Evolutionary conservation across 2,797 vertebrate genomes (phyloP).

Genomic region (Helarctos malayanus): DNA sequence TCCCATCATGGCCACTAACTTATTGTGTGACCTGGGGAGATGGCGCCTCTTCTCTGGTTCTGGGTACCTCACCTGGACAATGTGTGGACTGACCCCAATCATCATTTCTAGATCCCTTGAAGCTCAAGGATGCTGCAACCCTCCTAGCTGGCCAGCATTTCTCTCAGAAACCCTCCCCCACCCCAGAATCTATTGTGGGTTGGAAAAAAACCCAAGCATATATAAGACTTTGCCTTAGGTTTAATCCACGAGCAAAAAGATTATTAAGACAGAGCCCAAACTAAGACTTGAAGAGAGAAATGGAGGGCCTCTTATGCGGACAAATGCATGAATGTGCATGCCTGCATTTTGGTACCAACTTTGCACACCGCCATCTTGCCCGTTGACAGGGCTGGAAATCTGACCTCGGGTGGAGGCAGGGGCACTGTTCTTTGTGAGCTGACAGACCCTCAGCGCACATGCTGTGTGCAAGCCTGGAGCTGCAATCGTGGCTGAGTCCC

Average conservation of each 20-base stretch:
- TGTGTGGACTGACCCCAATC: too few species aligned
- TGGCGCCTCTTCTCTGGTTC: rapidly evolving
- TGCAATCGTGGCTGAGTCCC: not conserved
- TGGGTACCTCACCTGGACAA: not conserved
- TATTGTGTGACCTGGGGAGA: not conserved
- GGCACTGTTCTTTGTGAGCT: not conserved
- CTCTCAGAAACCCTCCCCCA: not conserved
- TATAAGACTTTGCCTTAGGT: not conserved
- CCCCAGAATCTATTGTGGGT: not conserved
- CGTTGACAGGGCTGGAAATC: not conserved
- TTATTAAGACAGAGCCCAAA: not conserved
- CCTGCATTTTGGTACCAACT: not conserved
- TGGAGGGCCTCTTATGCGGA: not conserved
- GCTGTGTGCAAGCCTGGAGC: not conserved
- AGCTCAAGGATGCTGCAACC: not conserved
- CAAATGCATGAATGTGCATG: rapidly evolving
- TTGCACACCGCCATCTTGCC: too few species aligned
- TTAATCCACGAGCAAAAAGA: not conserved
- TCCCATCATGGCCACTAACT: not conserved
- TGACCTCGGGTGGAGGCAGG: not conserved
- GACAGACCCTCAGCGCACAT: too few species aligned
- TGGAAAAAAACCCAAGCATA: not conserved
- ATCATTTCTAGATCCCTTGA: not conserved
- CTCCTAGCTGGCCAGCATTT: not conserved
- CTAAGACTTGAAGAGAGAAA: not conserved